Percentiles rank a stretch among this genome's conserved stretches.
phyloP scores from a whole-genome alignment of 2,797 vertebrate species.

The Acropternis orthonyx region DNA sequence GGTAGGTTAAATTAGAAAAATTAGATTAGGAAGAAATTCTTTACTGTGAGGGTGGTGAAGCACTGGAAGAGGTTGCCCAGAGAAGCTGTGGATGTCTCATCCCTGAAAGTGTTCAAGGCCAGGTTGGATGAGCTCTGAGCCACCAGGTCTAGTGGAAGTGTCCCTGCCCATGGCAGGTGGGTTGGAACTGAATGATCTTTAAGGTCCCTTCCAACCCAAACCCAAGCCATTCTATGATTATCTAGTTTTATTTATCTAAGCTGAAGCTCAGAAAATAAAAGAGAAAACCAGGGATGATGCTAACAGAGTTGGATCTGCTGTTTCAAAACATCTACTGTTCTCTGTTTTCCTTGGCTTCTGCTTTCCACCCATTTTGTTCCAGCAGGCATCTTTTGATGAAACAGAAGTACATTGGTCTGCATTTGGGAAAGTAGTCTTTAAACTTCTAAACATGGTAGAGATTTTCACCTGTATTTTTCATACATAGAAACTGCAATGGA shows the following conservation, averaged over 20 bases:
- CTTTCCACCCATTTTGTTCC: not conserved
- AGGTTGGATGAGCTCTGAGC: not conserved
- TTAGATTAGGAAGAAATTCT: not conserved
- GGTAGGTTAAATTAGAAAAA: not conserved
- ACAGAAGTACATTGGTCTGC: not conserved
- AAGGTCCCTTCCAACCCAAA: not conserved
- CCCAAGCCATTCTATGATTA: not conserved
- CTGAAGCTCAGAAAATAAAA: not conserved
- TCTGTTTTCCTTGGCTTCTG: not conserved
- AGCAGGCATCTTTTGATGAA: not conserved
- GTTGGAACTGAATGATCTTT: not conserved
- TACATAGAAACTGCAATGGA: not conserved
- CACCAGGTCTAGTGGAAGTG: not conserved
- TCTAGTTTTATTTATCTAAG: not conserved
- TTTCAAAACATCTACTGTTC: not conserved
- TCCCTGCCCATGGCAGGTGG: accelerated
- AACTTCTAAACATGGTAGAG: constrained; percentile 3
- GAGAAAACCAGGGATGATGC: not conserved
- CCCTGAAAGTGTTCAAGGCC: not conserved
- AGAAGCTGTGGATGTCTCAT: not conserved
- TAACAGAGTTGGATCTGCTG: not conserved
- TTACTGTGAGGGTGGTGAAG: not conserved
- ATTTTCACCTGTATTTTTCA: constrained; percentile 24
- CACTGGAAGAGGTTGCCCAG: not conserved
- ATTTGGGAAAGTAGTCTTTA: constrained; percentile 13